Evolutionary conservation across 2,113 vertebrate species (phyloP).

Genomic region (Phrynocephalus versicolor): DNA sequence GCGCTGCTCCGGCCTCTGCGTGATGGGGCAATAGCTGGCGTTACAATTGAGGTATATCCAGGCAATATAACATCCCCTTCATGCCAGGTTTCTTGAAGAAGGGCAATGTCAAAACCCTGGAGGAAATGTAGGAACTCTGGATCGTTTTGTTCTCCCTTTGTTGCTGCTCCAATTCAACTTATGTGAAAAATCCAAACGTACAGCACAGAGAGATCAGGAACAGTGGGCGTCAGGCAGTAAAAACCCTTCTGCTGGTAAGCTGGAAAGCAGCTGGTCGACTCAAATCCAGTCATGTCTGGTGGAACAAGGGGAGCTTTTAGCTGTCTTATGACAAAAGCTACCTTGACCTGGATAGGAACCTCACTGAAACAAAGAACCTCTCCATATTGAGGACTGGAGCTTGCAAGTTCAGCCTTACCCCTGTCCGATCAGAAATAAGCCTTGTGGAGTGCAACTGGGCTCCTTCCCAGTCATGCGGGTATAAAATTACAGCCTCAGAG

Average conservation of each 20-base stretch:
- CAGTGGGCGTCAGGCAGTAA: background rate
- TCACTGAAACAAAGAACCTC: background rate
- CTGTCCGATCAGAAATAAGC: background rate
- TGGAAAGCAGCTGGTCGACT: background rate
- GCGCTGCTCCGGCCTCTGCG: no score
- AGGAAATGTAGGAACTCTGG: no score
- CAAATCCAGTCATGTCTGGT: background rate
- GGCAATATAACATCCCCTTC: no score
- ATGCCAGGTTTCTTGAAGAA: no score
- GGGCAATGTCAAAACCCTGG: no score
- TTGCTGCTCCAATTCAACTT: background rate
- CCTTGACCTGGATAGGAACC: background rate
- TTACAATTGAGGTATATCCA: no score
- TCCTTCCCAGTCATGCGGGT: background rate
- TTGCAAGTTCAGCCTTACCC: no score
- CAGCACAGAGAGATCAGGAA: background rate
- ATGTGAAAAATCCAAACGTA: background rate
- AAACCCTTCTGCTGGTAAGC: fast-evolving
- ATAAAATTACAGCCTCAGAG: background rate
- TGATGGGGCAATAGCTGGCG: no score
- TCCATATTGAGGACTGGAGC: background rate
- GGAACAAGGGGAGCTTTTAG: background rate
- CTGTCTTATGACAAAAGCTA: background rate
- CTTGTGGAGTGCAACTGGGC: background rate
- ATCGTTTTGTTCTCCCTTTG: slow-evolving; percentile 1